phyloP scores from a whole-genome alignment of 2,113 vertebrate genomes.

The Vulpes ferrilata region DNA sequence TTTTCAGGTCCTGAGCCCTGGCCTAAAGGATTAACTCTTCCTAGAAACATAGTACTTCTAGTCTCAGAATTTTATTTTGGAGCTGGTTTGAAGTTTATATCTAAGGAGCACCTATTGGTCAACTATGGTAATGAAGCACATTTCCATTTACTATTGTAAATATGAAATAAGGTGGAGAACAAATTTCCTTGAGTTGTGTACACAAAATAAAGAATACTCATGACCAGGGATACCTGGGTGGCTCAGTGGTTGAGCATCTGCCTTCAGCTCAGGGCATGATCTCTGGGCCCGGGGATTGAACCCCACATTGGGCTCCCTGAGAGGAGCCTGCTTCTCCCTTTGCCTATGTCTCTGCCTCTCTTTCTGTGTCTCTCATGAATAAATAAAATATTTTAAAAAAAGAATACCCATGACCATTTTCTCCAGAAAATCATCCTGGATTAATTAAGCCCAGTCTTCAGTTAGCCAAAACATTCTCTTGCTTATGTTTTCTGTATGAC shows the following conservation, averaged over 20 bases:
- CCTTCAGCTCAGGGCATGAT: too few species aligned
- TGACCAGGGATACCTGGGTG: too few species aligned
- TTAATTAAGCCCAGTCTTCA: background rate
- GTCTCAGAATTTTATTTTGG: background rate
- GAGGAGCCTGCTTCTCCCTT: too few species aligned
- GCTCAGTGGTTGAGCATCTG: too few species aligned
- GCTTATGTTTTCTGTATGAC: background rate
- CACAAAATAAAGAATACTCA: conserved; percentile 33
- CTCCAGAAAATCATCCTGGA: conserved; percentile 25
- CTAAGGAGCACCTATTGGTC: background rate
- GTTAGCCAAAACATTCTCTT: background rate
- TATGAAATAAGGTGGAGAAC: background rate
- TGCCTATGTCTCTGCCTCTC: too few species aligned
- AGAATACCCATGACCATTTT: background rate
- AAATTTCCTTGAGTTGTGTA: conserved; percentile 3
- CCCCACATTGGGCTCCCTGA: too few species aligned
- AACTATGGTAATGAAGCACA: background rate
- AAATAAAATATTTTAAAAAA: background rate
- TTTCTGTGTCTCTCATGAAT: too few species aligned
- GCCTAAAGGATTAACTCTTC: background rate
- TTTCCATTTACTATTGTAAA: conserved; percentile 21
- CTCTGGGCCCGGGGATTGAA: too few species aligned
- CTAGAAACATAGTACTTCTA: background rate
- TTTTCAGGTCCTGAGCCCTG: background rate
- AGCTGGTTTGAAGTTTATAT: background rate